phyloP scores from a whole-genome alignment of 2,797 vertebrate genomes.

The Distichodus sexfasciatus region DNA sequence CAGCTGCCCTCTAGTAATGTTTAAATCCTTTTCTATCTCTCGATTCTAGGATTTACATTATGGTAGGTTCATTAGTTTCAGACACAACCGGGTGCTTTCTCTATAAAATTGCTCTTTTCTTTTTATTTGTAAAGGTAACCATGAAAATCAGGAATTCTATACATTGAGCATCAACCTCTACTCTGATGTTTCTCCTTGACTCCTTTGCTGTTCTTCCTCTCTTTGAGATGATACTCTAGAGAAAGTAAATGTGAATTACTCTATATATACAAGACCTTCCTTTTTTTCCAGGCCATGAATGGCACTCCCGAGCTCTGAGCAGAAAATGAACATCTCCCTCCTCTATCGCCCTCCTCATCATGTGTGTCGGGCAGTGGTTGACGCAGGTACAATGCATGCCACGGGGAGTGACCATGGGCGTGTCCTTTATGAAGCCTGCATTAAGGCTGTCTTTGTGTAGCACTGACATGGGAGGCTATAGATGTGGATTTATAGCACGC shows the following conservation, averaged over 20 bases:
- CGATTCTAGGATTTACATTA: background rate
- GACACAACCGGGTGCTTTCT: background rate
- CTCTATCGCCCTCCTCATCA: background rate
- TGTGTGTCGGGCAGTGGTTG: background rate
- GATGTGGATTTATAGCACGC: constrained; percentile 7
- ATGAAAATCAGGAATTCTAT: constrained; percentile 27
- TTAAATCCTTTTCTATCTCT: background rate
- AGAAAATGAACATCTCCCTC: constrained; percentile 42
- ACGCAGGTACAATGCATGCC: constrained; percentile 33
- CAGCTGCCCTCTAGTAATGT: too few relatives aligned
- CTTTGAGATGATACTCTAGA: constrained; percentile 9
- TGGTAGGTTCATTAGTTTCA: background rate
- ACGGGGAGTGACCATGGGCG: constrained; percentile 5
- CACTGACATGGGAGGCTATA: background rate
- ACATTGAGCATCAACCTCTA: constrained; percentile 16
- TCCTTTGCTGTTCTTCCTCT: constrained; percentile 5
- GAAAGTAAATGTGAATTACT: constrained; percentile 40
- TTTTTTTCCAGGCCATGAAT: constrained; percentile 9
- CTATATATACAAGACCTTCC: constrained; percentile 21
- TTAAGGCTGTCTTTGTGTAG: constrained; percentile 24
- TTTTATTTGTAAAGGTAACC: background rate
- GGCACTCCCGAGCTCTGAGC: constrained; percentile 15
- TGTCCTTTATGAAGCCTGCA: constrained; percentile 31
- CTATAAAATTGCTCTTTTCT: background rate
- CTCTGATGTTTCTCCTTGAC: constrained; percentile 22